These are phyloP conservation scores for Hypotaenidia philippensis DNA, from an alignment of 2,797 vertebrate genomes.

Conservation along the genomic window DNA sequence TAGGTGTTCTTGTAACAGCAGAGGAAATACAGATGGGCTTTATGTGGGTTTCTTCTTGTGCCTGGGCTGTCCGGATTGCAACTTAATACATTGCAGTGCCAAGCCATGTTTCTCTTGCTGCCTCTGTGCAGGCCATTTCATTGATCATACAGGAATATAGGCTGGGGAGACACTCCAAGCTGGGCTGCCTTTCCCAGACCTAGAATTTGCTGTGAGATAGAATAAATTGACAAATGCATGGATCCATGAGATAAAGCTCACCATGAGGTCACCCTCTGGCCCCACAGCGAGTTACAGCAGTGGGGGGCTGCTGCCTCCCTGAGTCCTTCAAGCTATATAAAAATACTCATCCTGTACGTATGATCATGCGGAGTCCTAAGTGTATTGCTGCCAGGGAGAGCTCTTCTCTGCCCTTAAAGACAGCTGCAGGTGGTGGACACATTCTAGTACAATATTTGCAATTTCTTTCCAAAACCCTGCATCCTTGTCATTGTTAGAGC, in stretches of 20 bases:
- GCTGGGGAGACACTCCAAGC: background rate
- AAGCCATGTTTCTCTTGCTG: background rate
- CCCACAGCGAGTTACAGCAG: background rate
- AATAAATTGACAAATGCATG: background rate
- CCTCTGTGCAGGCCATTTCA: background rate
- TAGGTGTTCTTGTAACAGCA: background rate
- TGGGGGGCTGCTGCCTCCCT: background rate
- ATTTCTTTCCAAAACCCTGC: background rate
- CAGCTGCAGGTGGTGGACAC: background rate
- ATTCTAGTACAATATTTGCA: background rate
- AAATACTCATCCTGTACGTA: background rate
- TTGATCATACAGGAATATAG: background rate
- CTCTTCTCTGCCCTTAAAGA: background rate
- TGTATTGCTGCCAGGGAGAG: background rate
- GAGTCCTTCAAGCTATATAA: background rate
- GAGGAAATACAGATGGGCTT: background rate
- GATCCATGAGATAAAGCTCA: background rate
- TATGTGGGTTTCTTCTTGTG: background rate
- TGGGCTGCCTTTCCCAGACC: background rate
- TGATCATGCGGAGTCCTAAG: rapidly evolving
- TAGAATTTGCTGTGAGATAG: background rate
- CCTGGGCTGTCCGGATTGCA: background rate
- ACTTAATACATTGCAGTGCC: background rate
- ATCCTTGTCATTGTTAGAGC: background rate
- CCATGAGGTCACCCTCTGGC: background rate